Evolutionary conservation across 2,888 invertebrate genomes (phyloP).

Genomic region (Incurvaria masculella): DNA sequence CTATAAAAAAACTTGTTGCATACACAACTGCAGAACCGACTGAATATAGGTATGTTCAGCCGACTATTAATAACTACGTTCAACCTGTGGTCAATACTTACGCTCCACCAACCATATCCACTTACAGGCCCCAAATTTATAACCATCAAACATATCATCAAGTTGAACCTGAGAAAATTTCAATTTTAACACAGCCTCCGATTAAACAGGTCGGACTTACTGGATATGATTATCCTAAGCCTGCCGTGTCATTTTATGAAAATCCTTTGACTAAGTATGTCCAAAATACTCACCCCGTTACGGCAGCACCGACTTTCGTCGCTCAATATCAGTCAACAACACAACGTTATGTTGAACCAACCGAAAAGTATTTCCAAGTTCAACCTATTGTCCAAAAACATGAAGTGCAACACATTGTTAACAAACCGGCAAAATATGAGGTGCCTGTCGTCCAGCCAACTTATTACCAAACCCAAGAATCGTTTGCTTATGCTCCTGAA

Average conservation of each 20-base stretch:
- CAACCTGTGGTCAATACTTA: conserved; percentile 25
- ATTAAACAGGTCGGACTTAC: conserved; percentile 25
- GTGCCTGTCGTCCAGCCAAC: conserved; percentile 21
- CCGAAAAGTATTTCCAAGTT: conserved; percentile 6
- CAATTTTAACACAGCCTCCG: conserved; percentile 30
- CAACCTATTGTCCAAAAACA: conserved; percentile 32
- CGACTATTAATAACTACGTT: conserved; percentile 26
- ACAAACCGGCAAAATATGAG: conserved; percentile 28
- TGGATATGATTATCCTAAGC: conserved; percentile 27
- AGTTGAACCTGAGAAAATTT: conserved; percentile 26
- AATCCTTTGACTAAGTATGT: conserved; percentile 39
- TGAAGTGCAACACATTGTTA: conserved; percentile 27
- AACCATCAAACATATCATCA: conserved; percentile 39
- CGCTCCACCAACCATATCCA: conserved; percentile 23
- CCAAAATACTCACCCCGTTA: conserved; percentile 32
- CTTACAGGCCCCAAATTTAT: conserved; percentile 30
- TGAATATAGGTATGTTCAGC: conserved; percentile 26
- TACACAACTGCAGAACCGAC: conserved; percentile 39
- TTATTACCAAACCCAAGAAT: conserved; percentile 25
- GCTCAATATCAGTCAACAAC: conserved; percentile 22
- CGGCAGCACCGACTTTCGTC: conserved; percentile 32
- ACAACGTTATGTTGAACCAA: conserved; percentile 17
- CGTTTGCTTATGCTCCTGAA: conserved; percentile 38
- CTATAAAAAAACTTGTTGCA: conserved; percentile 39
- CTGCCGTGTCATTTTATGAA: conserved; percentile 36